These are phyloP conservation scores for Anguilla obscura DNA, from an alignment of 2,797 vertebrate genomes.

Conservation along the genomic window DNA sequence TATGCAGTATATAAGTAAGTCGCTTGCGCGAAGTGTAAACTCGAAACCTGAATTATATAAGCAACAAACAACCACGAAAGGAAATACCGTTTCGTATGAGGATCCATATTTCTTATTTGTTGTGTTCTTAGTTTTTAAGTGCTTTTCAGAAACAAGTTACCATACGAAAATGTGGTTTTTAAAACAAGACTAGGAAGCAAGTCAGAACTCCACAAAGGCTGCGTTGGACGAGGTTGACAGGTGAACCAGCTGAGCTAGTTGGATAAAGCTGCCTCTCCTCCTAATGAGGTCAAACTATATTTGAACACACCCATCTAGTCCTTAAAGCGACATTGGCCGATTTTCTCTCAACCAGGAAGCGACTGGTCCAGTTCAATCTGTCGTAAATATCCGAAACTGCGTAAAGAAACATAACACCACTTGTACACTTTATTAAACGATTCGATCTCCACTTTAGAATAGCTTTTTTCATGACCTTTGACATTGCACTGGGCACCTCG, in stretches of 20 bases:
- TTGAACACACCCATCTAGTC: constrained; percentile 27
- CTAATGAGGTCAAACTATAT: constrained; percentile 33
- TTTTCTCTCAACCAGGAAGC: neutral
- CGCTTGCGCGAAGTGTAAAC: constrained; percentile 49
- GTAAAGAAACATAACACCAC: neutral
- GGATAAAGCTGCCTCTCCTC: constrained; percentile 7
- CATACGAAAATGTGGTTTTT: neutral
- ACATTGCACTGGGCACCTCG: neutral
- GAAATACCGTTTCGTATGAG: constrained; percentile 32
- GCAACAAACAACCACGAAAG: constrained; percentile 44
- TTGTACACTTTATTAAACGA: neutral
- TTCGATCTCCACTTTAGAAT: neutral
- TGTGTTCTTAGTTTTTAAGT: neutral
- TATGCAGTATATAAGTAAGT: constrained; percentile 73
- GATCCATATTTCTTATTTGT: constrained; percentile 38
- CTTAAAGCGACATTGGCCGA: constrained; percentile 38
- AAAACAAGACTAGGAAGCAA: neutral
- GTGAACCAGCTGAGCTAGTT: constrained; percentile 33
- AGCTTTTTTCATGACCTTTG: neutral
- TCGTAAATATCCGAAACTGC: neutral
- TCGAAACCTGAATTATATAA: constrained; percentile 45
- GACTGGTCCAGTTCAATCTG: neutral
- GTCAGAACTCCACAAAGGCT: neutral
- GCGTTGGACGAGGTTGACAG: constrained; percentile 28
- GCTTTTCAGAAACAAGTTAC: neutral